These are phyloP conservation scores for Lasioglossum zephyrum DNA, from an alignment of 2,888 invertebrate genomes.

Conservation along the genomic window DNA sequence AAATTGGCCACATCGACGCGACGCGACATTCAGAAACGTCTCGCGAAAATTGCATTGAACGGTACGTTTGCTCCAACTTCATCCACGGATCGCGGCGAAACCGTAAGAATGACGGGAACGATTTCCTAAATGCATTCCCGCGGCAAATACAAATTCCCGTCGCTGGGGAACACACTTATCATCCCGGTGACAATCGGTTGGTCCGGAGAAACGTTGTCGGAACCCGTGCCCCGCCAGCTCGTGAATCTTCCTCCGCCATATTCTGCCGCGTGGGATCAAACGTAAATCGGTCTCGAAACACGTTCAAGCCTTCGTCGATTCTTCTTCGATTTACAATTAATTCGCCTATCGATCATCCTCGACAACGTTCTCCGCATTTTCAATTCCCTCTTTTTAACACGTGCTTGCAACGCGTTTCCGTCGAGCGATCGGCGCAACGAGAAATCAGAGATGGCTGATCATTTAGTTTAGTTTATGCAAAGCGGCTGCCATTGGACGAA, in stretches of 20 bases:
- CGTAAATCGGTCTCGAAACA: slow-evolving; percentile 45
- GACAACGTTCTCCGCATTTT: background rate
- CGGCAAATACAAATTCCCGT: slow-evolving; percentile 51
- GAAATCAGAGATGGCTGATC: background rate
- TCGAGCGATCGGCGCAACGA: background rate
- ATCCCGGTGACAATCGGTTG: slow-evolving; percentile 35
- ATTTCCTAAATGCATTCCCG: slow-evolving; percentile 43
- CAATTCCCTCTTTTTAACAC: background rate
- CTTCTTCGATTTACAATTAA: background rate
- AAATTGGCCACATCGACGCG: slow-evolving; percentile 6
- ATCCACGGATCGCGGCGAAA: background rate
- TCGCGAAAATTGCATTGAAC: slow-evolving; percentile 5
- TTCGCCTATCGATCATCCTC: background rate
- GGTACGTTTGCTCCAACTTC: slow-evolving; percentile 12
- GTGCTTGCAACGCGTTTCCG: background rate
- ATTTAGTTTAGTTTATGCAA: background rate
- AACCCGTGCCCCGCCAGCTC: slow-evolving; percentile 39
- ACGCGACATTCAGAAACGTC: background rate
- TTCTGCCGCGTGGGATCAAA: slow-evolving; percentile 15
- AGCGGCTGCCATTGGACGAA: slow-evolving; percentile 37
- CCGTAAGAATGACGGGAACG: slow-evolving; percentile 47
- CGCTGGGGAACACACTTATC: slow-evolving; percentile 46
- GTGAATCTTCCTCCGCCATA: slow-evolving; percentile 31
- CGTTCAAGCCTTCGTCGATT: slow-evolving; percentile 9
- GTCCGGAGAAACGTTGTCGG: slow-evolving; percentile 30